Evolutionary conservation across 92 coral and sea anemone genomes (phyloP).

Genomic region (Parazoanthus atlanticus): DNA sequence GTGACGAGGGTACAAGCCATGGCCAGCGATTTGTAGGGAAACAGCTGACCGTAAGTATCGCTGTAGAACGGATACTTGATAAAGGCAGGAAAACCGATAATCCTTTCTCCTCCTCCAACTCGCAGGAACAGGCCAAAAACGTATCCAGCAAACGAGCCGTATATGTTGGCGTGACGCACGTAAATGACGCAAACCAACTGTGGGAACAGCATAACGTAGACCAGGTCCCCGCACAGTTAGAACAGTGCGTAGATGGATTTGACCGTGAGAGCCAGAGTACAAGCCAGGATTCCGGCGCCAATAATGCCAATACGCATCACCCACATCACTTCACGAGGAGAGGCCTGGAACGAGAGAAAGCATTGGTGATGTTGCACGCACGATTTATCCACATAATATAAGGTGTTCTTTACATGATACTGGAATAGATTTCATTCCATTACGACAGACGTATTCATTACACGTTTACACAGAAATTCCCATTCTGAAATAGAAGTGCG

Average conservation of each 20-base stretch:
- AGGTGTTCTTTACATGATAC: no score
- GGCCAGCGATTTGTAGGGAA: slow-evolving; percentile 56
- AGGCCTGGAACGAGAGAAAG: slow-evolving; percentile 38
- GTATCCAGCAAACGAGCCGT: slow-evolving; percentile 54
- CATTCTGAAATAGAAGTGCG: no score
- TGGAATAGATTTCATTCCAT: no score
- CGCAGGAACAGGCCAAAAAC: slow-evolving; percentile 52
- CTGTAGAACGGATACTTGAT: slow-evolving; percentile 61
- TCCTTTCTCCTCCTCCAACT: slow-evolving; percentile 49
- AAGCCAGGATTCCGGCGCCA: neutral
- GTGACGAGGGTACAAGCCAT: slow-evolving; percentile 48
- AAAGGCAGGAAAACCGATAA: slow-evolving; percentile 49
- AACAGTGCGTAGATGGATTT: slow-evolving; percentile 16
- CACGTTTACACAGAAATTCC: no score
- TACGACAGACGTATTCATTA: no score
- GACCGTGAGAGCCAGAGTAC: slow-evolving; percentile 21
- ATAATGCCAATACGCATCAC: slow-evolving; percentile 49
- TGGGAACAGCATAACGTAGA: neutral
- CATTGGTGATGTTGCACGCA: no score
- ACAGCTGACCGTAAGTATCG: slow-evolving; percentile 55
- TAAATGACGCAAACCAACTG: slow-evolving; percentile 40
- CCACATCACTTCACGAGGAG: slow-evolving; percentile 52
- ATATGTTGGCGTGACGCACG: slow-evolving; percentile 43
- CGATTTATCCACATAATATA: no score
- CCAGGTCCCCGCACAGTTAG: slow-evolving; percentile 11